These are phyloP conservation scores for Odontamblyopus rebecca DNA, from an alignment of 2,797 vertebrate genomes.

Conservation along the genomic window DNA sequence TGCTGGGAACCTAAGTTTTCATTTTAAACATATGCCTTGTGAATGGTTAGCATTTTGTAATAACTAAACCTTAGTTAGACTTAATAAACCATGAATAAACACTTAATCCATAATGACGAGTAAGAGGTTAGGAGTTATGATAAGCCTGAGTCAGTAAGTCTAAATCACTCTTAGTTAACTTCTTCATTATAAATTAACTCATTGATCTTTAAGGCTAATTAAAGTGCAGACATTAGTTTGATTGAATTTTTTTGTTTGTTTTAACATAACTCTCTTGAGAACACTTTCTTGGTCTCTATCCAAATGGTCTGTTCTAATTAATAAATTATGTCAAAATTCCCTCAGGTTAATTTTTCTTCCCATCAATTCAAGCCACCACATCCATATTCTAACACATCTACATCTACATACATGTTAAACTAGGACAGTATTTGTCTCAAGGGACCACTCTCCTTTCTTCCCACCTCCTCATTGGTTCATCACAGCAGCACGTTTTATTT, in stretches of 20 bases:
- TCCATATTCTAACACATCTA: constrained; percentile 10
- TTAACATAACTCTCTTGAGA: not conserved
- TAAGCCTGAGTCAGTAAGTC: too few species aligned
- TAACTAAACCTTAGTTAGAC: too few species aligned
- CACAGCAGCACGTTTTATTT: constrained; percentile 67
- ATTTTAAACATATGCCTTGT: not conserved
- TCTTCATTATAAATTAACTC: too few species aligned
- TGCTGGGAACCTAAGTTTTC: not conserved
- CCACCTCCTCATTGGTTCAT: constrained; percentile 32
- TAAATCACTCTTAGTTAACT: too few species aligned
- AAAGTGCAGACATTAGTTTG: too few species aligned
- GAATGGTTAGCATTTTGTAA: not conserved
- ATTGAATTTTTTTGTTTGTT: too few species aligned
- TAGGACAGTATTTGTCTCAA: constrained; percentile 60
- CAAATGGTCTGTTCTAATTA: too few species aligned
- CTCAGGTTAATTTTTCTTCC: constrained; percentile 21
- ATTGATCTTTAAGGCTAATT: too few species aligned
- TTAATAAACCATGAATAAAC: too few species aligned
- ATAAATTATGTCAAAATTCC: not conserved
- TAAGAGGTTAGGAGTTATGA: too few species aligned
- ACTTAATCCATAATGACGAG: too few species aligned
- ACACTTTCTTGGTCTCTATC: not conserved
- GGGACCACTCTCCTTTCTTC: constrained; percentile 43
- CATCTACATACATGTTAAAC: constrained; percentile 43
- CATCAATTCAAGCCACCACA: constrained; percentile 13